These are phyloP conservation scores for Hemibagrus wyckioides DNA, from an alignment of 2,113 vertebrate genomes.

Conservation along the genomic window DNA sequence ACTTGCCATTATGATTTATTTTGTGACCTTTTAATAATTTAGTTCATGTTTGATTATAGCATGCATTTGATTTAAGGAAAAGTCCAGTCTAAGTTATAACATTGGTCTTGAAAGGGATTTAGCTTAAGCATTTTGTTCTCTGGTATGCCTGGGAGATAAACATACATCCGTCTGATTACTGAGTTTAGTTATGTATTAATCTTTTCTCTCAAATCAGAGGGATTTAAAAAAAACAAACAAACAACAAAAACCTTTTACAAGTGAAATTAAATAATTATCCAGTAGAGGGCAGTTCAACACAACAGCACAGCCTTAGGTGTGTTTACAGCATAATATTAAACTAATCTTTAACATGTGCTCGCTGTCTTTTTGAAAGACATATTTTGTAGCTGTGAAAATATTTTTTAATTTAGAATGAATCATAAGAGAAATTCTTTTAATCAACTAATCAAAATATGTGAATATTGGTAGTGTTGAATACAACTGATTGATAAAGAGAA, in stretches of 20 bases:
- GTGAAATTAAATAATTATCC: conserved; percentile 48
- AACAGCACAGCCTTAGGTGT: conserved; percentile 31
- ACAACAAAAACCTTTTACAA: background rate
- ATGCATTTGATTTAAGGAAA: background rate
- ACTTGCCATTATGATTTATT: no score
- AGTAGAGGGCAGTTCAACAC: conserved; percentile 71
- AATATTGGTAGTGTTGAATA: background rate
- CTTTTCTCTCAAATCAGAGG: no score
- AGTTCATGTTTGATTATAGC: background rate
- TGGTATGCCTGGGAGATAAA: background rate
- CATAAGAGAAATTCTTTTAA: background rate
- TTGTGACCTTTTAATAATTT: no score
- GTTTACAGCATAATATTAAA: background rate
- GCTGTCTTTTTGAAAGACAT: background rate
- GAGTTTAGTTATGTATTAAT: background rate
- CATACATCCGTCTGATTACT: background rate
- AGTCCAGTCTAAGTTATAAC: background rate
- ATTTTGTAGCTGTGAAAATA: background rate
- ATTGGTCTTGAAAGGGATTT: background rate
- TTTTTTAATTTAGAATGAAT: background rate
- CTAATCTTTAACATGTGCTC: background rate
- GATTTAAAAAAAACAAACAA: background rate
- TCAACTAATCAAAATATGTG: background rate
- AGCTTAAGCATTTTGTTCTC: background rate
- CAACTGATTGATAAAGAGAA: background rate